A percentile compares a stretch with the other conserved stretches of the same genome.
Conservation (phyloP, 2,113 vertebrate genomes). For the Hippocampus comes region DNA sequence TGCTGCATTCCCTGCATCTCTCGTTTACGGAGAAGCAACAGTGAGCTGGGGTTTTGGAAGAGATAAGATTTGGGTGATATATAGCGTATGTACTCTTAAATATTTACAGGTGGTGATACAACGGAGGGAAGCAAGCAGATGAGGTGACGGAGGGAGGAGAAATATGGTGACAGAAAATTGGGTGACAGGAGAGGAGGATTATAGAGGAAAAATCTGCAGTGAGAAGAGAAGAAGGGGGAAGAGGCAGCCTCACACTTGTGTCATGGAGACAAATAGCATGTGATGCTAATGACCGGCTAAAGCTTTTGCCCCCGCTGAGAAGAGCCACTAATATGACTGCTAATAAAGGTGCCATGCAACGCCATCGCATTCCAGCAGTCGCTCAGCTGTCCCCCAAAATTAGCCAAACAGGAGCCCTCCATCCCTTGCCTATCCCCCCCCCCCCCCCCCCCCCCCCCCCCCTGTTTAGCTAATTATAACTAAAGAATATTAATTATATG, state of each 20-base stretch:
- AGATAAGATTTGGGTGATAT: constrained; percentile 12
- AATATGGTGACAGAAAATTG: constrained; percentile 8
- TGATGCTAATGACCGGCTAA: constrained; percentile 72
- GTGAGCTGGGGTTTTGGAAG: constrained; percentile 13
- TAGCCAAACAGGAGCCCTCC: constrained; percentile 55
- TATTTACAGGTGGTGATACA: constrained; percentile 9
- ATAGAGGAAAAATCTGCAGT: constrained; percentile 10
- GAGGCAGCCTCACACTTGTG: constrained; percentile 42
- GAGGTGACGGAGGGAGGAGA: constrained; percentile 15
- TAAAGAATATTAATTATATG: too few species aligned
- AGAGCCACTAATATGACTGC: constrained; percentile 68
- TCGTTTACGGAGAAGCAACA: constrained; percentile 32
- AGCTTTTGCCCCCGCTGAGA: constrained; percentile 66
- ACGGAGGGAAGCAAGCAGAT: background rate
- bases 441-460: too few species aligned
- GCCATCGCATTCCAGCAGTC: constrained; percentile 62
- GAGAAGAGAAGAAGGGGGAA: constrained; percentile 22
- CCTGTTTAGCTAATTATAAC: too few species aligned
- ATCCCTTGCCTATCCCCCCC: constrained; percentile 21
- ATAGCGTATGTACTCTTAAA: constrained; percentile 2
- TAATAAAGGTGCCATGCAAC: constrained; percentile 66
- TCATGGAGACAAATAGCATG: constrained; percentile 61
- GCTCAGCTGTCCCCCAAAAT: constrained; percentile 66
- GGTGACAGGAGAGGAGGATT: constrained; percentile 25
- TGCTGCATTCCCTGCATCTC: constrained; percentile 51